Evolutionary conservation across 2,888 invertebrate species (phyloP).

Genomic region (Drosophila eohydei): DNA sequence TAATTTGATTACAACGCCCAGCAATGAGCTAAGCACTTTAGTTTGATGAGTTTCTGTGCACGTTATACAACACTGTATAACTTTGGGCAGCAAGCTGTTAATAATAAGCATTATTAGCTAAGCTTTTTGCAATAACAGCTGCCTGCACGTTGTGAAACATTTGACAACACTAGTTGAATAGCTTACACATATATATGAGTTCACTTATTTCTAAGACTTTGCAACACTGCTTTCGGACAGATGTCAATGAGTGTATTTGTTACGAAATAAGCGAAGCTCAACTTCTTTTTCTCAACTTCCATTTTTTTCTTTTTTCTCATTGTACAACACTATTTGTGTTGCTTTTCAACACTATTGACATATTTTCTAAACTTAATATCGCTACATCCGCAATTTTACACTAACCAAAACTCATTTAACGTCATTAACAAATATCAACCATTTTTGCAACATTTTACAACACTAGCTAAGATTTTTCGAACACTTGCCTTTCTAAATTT

Average conservation of each 20-base stretch:
- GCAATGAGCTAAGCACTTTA: conserved; percentile 64
- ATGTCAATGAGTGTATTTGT: not conserved
- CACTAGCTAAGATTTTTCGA: not conserved
- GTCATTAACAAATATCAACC: not conserved
- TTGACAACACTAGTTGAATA: not conserved
- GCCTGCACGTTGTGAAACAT: not conserved
- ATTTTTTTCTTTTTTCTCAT: not conserved
- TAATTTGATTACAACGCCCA: conserved; percentile 65
- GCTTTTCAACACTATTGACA: no score
- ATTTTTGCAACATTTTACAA: not conserved
- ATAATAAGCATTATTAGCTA: not conserved
- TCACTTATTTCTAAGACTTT: not conserved
- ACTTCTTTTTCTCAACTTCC: no score
- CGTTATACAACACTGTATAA: conserved; percentile 1
- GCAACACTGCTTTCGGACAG: not conserved
- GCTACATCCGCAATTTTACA: no score
- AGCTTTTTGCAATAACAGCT: not conserved
- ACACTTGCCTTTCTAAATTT: no score
- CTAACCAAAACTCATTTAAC: not conserved
- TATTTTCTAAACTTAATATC: no score
- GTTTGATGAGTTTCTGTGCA: conserved; percentile 1
- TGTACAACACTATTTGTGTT: not conserved
- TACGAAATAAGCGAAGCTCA: not conserved
- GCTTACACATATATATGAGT: no score
- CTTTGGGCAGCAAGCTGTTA: not conserved